Evolutionary conservation across 1,140 invertebrate species (phyloP), one percentile per base, ranked within the genome.

Genomic region (Pseudomyrmex gracilis): DNA sequence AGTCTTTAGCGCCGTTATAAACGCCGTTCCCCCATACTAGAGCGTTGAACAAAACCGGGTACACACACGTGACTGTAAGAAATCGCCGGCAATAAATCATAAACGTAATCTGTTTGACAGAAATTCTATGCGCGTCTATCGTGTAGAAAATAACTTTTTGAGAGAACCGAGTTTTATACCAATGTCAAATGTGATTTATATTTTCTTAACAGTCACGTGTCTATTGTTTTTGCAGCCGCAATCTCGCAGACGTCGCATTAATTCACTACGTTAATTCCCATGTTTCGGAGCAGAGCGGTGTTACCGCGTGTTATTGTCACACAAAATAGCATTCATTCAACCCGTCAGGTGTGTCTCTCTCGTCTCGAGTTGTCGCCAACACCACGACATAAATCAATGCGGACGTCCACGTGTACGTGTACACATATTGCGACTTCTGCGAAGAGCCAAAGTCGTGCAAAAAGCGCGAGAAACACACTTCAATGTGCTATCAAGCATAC

Each of bases 21-120:
- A 58, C 53, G 53, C 34, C 17, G 15, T 49, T 74, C 61, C 34
- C 34, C 34, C 7, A 7, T 47, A 51, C 51, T 55, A 63, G 7
- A 34, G 10, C 49, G 45, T 68, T 34, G 24, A 34, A 1, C 63
- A 57, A 77, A 76, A 77, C 12, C 47, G n/a, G 67, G 66, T 15
- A 10, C 17, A 45, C 34, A 13, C 49, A 13, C 49, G 53, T n/a
- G 24, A 15, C 12, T 64, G 73, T 34, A 60, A 70, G 10, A 24
- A 80, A 58, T 57, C 8, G 22, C 3, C 12, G 43, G 20, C 22
- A 45, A 80, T 71, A 70, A 80, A 80, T 80, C 53, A 71, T 70
- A 47, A 34, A 5, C 15, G 8, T 47, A 58, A 60, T 8, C 24
- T 34, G 63, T 53, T 66, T 66, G 17, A 22, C 22, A 34, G 3